Percentiles rank a stretch among this genome's conserved stretches.
Conservation (phyloP, 2,113 vertebrate genomes). For the Rostratula benghalensis region DNA sequence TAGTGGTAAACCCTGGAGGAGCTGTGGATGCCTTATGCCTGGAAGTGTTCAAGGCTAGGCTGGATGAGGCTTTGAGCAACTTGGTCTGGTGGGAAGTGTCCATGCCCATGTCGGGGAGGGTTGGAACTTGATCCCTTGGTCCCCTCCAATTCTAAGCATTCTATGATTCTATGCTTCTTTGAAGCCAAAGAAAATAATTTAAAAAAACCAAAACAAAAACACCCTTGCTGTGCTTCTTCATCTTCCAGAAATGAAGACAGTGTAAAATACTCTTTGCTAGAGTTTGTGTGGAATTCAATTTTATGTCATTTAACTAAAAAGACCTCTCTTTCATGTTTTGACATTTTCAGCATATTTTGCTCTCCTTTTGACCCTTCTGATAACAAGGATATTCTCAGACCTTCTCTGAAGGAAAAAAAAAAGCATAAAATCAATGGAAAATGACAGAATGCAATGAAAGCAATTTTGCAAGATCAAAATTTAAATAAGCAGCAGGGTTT, state of each 20-base stretch:
- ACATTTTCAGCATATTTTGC: conserved; percentile 19
- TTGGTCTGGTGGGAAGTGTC: too few species aligned
- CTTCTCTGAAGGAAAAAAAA: neutral
- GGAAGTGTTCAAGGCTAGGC: too few species aligned
- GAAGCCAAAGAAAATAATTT: neutral
- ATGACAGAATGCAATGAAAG: conserved; percentile 50
- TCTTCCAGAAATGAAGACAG: neutral
- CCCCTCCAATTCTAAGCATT: too few species aligned
- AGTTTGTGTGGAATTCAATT: neutral
- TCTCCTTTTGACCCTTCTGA: conserved; percentile 28
- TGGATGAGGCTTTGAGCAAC: too few species aligned
- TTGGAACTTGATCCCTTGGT: too few species aligned
- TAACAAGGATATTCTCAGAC: conserved; percentile 21
- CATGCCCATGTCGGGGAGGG: too few species aligned
- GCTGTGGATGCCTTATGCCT: too few species aligned
- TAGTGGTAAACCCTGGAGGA: neutral
- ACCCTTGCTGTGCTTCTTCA: neutral
- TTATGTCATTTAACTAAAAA: neutral
- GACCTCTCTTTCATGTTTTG: neutral
- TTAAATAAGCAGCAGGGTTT: conserved; percentile 2
- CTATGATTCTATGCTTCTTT: too few species aligned
- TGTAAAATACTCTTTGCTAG: neutral
- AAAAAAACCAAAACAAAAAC: neutral
- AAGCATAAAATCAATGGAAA: conserved; percentile 16
- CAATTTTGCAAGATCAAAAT: conserved; percentile 32